Conservation (phyloP, 2,113 vertebrate species). For the Apteryx owenii region DNA sequence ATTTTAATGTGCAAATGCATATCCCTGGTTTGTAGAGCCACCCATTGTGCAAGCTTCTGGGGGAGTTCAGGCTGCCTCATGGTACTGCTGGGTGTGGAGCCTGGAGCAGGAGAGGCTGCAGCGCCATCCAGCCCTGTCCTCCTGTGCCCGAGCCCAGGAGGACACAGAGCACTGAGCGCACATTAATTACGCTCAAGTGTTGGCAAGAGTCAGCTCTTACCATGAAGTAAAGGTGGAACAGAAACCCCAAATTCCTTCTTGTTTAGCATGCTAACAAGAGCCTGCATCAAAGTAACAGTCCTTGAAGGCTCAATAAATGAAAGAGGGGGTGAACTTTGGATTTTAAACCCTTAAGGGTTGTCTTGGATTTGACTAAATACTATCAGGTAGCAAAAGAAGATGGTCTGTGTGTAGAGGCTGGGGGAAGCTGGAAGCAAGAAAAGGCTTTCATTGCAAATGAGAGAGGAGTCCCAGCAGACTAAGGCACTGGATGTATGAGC, state of each 20-base stretch:
- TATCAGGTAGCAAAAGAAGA: neutral
- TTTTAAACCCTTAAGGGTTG: neutral
- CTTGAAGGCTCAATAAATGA: neutral
- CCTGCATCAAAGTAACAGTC: too few species aligned
- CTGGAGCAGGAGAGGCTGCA: neutral
- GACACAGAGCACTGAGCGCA: neutral
- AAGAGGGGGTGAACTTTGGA: neutral
- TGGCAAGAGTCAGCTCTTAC: neutral
- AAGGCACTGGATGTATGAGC: rapidly evolving
- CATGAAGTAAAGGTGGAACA: neutral
- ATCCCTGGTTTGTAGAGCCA: neutral
- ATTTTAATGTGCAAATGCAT: neutral
- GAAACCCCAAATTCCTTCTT: neutral
- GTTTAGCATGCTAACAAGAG: neutral
- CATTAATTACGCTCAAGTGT: neutral
- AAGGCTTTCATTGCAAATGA: neutral
- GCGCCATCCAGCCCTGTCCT: neutral
- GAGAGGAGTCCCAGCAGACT: neutral
- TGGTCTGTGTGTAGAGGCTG: neutral
- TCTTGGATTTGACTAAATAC: neutral
- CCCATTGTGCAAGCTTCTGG: neutral
- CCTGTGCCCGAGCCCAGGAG: neutral
- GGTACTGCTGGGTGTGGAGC: neutral
- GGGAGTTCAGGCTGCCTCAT: neutral
- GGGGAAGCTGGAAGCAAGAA: neutral